These are phyloP conservation scores for Crambe crambe DNA, from an alignment of 37 sponge, comb jelly and placozoan species.

Conservation along the genomic window DNA sequence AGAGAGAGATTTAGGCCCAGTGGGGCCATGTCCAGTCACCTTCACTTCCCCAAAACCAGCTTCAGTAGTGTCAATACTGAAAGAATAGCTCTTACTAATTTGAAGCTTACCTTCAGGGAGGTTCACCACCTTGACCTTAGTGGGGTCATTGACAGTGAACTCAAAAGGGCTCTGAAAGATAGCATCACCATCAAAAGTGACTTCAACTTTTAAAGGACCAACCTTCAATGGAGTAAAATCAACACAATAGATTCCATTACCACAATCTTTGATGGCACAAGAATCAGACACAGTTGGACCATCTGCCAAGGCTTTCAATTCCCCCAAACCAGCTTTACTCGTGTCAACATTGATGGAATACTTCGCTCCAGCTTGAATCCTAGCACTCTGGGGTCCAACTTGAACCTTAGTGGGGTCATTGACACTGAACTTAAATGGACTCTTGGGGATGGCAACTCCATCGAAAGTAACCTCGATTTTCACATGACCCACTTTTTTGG, in stretches of 20 bases:
- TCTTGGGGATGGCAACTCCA: conserved; percentile 21
- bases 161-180: conserved; percentile 42
- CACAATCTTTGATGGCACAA: conserved; percentile 16
- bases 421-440: conserved; percentile 52
- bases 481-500: conserved; percentile 46
- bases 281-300: conserved; percentile 16
- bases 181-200: conserved; percentile 60
- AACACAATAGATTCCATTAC: conserved; percentile 30
- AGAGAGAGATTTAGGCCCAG: too few species aligned
- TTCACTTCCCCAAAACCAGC: too few species aligned
- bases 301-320: conserved; percentile 39
- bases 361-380: conserved; percentile 35
- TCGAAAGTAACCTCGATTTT: conserved; percentile 30
- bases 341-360: conserved; percentile 51
- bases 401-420: conserved; percentile 67
- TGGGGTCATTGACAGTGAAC: conserved; percentile 44
- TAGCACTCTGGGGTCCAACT: conserved; percentile 43
- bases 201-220: conserved; percentile 46
- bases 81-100: too few species aligned
- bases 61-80: too few species aligned
- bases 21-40: too few species aligned
- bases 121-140: too few species aligned
- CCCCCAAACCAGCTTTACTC: conserved; percentile 64
- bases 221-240: conserved; percentile 47
- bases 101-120: too few species aligned